Base-by-base conservation (phyloP, 2,888 invertebrate genomes). In the Baccha elongata region DNA sequence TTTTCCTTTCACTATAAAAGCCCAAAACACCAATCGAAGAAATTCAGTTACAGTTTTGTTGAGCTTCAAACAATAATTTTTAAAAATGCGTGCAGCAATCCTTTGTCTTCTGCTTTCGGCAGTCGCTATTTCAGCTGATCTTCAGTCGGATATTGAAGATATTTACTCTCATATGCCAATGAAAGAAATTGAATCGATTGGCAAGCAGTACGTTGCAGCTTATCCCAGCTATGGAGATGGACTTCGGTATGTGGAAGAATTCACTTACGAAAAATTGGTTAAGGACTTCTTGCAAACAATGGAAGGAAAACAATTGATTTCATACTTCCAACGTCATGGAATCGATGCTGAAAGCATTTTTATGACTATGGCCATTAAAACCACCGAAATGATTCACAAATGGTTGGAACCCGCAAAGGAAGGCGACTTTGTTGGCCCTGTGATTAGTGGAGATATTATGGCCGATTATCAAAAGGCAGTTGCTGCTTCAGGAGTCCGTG, bases 101-200 rank as follows among this genome's bases (percentile, higher is more conserved):
- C 0, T 44, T 19, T 60, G 60, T 13, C 29, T 60, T 60, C 17
- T 60, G 19, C 11, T 60, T 1, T 42, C 17, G 0, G 60, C n/a
- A 44, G 17, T 44, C 7, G 60, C 42, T n/a, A 13, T 40, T 52
- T 53, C 67, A 13, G 67, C 67, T 10, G 42, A 67, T 26, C 52
- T 67, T 19, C 40, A 42, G 3, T 3, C 26, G n/a, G 67, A 42
- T 10, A n/a, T 67, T 19, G 67, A 67, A 1, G 67, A 53, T 42
- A 29, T 67, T 7, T 13, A 11, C 3, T n/a, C 40, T 2, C 67
- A 67, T 17, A 44, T 67, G 21, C 67, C 67, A 29, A 53, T 53
- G 15, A 44, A 67, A 3, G 26, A 53, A 17, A 67, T 67, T 11
- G 42, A 26, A 32, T 42, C 52, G 15, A 52, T 67, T 17, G 35